These are phyloP conservation scores for Drosophila kikkawai DNA, from an alignment of 1,140 invertebrate genomes.

Conservation along the genomic window DNA sequence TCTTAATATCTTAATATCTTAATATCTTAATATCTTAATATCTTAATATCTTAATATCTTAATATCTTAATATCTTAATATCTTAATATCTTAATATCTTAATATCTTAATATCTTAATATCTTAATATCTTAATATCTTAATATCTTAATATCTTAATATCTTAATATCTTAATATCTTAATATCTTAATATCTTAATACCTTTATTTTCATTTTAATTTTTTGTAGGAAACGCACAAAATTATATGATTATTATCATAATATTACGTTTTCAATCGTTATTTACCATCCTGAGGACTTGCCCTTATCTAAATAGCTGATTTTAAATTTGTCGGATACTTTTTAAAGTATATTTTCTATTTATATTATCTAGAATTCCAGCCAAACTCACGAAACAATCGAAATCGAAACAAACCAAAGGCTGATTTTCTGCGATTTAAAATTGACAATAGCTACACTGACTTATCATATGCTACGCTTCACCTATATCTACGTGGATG, in stretches of 20 bases:
- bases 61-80: background rate
- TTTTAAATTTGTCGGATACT: background rate
- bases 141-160: slow-evolving; percentile 1
- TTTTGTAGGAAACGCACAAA: no score
- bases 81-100: slow-evolving; percentile 1
- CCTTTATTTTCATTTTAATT: background rate
- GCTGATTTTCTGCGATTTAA: slow-evolving; percentile 67
- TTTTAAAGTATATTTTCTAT: background rate
- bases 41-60: slow-evolving; percentile 1
- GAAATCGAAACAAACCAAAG: slow-evolving; percentile 58
- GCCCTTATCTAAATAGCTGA: background rate
- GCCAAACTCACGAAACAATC: slow-evolving; percentile 55
- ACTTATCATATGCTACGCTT: slow-evolving; percentile 67
- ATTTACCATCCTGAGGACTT: background rate
- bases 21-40: background rate
- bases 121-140: background rate
- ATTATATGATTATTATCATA: no score
- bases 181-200: slow-evolving; percentile 1
- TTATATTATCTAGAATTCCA: slow-evolving; percentile 25
- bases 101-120: slow-evolving; percentile 1
- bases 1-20: no score
- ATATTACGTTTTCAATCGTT: background rate
- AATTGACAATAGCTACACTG: slow-evolving; percentile 55
- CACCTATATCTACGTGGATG: slow-evolving; percentile 71
- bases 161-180: slow-evolving; percentile 1